These are phyloP conservation scores for Nerophis lumbriciformis DNA, from an alignment of 2,113 vertebrate genomes.

Conservation along the genomic window DNA sequence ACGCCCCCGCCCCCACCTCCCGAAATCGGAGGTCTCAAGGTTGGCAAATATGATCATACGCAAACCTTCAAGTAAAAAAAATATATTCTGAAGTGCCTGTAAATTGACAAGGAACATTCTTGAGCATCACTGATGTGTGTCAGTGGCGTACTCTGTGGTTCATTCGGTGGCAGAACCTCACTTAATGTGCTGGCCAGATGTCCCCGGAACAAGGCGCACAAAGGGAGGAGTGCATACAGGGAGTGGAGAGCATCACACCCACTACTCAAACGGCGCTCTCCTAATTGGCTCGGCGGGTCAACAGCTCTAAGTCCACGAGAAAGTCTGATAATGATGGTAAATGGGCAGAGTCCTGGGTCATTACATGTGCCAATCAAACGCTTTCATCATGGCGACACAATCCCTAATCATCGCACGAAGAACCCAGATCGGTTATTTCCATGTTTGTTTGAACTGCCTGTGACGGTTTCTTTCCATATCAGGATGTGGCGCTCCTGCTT, in stretches of 20 bases:
- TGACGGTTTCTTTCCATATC: conserved; percentile 56
- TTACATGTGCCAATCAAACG: conserved; percentile 30
- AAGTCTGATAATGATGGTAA: conserved; percentile 4
- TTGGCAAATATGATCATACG: too few species aligned
- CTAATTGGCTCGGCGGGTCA: conserved; percentile 37
- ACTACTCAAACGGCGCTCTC: conserved; percentile 23
- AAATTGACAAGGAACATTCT: background rate
- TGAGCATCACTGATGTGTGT: conserved; percentile 30
- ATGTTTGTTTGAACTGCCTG: conserved; percentile 63
- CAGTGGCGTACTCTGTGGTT: conserved; percentile 30
- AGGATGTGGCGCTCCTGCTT: conserved; percentile 38
- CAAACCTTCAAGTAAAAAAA: too few species aligned
- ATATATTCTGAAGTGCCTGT: background rate
- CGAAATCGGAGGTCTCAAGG: too few species aligned
- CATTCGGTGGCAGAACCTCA: conserved; percentile 31
- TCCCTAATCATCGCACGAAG: conserved; percentile 38
- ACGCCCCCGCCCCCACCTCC: too few species aligned
- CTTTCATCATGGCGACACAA: conserved; percentile 27
- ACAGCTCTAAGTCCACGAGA: conserved; percentile 21
- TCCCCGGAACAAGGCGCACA: conserved; percentile 21
- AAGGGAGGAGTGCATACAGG: conserved; percentile 40
- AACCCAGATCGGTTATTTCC: conserved; percentile 48
- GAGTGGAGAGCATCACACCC: conserved; percentile 44
- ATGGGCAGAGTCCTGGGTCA: conserved; percentile 32
- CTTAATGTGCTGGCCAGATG: conserved; percentile 59